Base-by-base conservation (phyloP, 2,888 invertebrate species). In the Criorhina ranunculi region DNA sequence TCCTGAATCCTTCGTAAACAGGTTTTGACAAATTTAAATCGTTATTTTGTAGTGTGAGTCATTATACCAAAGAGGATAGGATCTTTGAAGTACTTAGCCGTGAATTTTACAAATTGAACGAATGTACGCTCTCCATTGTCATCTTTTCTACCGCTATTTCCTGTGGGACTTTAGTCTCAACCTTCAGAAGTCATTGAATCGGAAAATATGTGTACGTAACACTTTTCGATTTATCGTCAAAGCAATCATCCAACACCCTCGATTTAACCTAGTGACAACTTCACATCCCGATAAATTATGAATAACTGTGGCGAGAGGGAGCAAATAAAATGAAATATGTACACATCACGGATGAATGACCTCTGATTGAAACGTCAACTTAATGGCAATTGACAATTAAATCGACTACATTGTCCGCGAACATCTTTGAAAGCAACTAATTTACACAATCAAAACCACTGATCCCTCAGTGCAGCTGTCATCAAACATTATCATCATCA, bases 121-220 rank as follows among this genome's bases (percentile, higher is more conserved):
- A 51, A 5, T 12, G 29, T 31, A 31, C 1, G 24, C 53, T 31
- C 7, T 15, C 29, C 12, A n/a, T 15, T 31, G 6, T 60, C 42
- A 44, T 0, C 31, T 42, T 12, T 8, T 19, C 33, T 11, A 5
- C 42, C 29, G 42, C 6, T 5, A 31, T 44, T 66, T 2, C 49
- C 33, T 24, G 6, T n/a, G 29, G 37, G 24, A 11, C 15, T 44
- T 44, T 17, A 57, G 57, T 57, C 12, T 11, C 31, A 67, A 42
- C 8, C n/a, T 33, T 44, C 12, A 42, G n/a, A 51, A 44, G 31
- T 44, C 42, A 69, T 35, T 57, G 57, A 57, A 19, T 69, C 69
- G 24, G 69, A 69, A 57, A 69, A 51, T 24, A 24, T 24, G 4
- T 9, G 44, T 35, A 57, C 69, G 35, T 24, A 55, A 44, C 53